phyloP scores from a whole-genome alignment of 2,888 invertebrate genomes.

The Nomada goodeniana region DNA sequence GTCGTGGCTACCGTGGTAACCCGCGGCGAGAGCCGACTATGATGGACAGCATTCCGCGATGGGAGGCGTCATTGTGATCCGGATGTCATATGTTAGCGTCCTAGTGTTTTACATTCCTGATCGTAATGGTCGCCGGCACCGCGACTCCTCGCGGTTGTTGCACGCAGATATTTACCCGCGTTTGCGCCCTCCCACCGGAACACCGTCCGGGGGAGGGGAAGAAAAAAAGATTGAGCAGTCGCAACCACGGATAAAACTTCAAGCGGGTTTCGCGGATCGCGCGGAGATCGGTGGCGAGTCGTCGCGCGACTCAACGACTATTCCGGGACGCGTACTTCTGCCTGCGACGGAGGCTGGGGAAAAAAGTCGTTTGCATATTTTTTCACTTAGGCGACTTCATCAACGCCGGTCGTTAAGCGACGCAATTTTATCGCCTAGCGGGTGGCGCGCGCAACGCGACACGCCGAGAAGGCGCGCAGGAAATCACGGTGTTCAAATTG shows the following conservation, averaged over 20 bases:
- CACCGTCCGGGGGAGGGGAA: too few relatives aligned
- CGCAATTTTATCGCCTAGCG: constrained; percentile 62
- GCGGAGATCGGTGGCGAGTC: not conserved
- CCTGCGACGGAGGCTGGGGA: constrained; percentile 6
- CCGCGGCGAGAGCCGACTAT: constrained; percentile 65
- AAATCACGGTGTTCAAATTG: constrained; percentile 41
- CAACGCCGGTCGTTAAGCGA: constrained; percentile 64
- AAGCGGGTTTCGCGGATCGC: too few relatives aligned
- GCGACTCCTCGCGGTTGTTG: not conserved
- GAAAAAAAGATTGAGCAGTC: too few relatives aligned
- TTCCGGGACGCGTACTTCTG: constrained; percentile 43
- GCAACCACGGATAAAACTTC: too few relatives aligned
- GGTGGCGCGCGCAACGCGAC: constrained; percentile 43
- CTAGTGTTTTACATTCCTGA: constrained; percentile 62
- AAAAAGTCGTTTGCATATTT: constrained; percentile 63
- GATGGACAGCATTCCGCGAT: constrained; percentile 71
- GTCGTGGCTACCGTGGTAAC: constrained; percentile 72
- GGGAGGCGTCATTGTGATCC: constrained; percentile 71
- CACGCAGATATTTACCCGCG: not conserved
- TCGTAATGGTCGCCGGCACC: constrained; percentile 58
- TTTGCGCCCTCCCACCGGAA: not conserved
- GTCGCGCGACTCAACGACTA: constrained; percentile 47
- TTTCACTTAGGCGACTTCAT: constrained; percentile 67
- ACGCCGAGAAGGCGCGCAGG: constrained; percentile 34
- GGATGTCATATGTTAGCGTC: constrained; percentile 71